Conservation (phyloP, 64 coral and sea anemone genomes). For the Pocillopora damicornis region DNA sequence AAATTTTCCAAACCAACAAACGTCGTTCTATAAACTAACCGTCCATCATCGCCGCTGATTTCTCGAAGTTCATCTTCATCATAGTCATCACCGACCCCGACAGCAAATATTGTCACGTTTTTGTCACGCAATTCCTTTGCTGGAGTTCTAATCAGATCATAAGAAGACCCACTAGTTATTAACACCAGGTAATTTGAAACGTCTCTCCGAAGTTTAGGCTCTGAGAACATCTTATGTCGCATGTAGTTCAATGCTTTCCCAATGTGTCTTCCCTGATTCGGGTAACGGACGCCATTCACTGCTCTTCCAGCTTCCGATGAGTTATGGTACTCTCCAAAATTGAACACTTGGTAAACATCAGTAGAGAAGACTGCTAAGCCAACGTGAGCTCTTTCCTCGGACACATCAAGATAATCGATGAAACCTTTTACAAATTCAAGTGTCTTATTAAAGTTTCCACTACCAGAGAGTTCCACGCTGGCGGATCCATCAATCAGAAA, state of each 20-base stretch:
- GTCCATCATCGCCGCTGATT: background rate
- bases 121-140: constrained; percentile 15
- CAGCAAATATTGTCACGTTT: constrained; percentile 37
- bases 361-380: background rate
- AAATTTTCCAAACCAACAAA: constrained; percentile 2
- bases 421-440: background rate
- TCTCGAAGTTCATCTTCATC: background rate
- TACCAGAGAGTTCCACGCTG: background rate
- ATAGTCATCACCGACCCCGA: constrained; percentile 30
- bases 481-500: constrained; percentile 17
- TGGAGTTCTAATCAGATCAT: constrained; percentile 44
- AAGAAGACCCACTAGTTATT: constrained; percentile 36
- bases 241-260: constrained; percentile 36
- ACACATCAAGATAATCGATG: background rate
- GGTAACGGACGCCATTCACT: constrained; percentile 6
- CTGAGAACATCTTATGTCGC: background rate
- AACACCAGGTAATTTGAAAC: constrained; percentile 42
- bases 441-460: background rate
- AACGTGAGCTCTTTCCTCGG: background rate
- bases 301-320: background rate
- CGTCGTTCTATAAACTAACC: background rate
- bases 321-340: constrained; percentile 46
- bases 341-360: constrained; percentile 15
- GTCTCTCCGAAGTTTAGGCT: background rate
- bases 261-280: constrained; percentile 33